Evolutionary conservation across 2,797 vertebrate species (phyloP).

Genomic region (Neosilurus mollespiculum): DNA sequence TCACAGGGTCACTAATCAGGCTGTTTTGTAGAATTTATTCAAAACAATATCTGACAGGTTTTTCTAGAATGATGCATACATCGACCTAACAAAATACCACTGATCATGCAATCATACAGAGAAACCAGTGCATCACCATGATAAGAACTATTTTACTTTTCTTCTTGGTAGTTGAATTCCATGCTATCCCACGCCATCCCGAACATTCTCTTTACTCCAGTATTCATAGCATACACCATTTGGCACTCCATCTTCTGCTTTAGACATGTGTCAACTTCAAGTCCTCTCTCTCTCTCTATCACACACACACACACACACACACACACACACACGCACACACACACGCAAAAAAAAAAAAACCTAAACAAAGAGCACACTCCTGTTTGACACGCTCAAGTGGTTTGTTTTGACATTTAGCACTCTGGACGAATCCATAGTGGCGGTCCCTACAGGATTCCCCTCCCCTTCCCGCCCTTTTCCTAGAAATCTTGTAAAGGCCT

Average conservation of each 20-base stretch:
- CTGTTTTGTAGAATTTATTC: neutral
- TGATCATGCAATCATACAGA: neutral
- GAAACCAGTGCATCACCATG: neutral
- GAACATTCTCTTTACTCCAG: constrained; percentile 20
- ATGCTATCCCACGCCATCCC: neutral
- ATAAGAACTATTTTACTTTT: neutral
- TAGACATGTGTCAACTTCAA: constrained; percentile 26
- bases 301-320: too few relatives aligned
- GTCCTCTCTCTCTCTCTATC: too few relatives aligned
- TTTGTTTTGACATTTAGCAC: constrained; percentile 56
- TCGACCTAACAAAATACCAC: neutral
- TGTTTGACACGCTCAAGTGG: constrained; percentile 37
- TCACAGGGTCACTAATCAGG: neutral
- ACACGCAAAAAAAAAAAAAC: neutral
- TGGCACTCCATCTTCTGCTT: constrained; percentile 18
- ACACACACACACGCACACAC: too few relatives aligned
- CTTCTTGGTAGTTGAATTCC: neutral
- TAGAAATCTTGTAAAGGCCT: constrained; percentile 38
- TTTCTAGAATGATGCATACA: neutral
- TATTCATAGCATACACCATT: constrained; percentile 25
- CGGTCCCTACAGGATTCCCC: constrained; percentile 35
- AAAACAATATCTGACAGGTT: neutral
- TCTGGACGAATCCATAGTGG: constrained; percentile 48
- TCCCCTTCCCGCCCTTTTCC: neutral
- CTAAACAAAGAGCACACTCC: constrained; percentile 22